These are phyloP conservation scores for Sibirionetta formosa DNA, from an alignment of 2,797 vertebrate genomes.

Conservation along the genomic window DNA sequence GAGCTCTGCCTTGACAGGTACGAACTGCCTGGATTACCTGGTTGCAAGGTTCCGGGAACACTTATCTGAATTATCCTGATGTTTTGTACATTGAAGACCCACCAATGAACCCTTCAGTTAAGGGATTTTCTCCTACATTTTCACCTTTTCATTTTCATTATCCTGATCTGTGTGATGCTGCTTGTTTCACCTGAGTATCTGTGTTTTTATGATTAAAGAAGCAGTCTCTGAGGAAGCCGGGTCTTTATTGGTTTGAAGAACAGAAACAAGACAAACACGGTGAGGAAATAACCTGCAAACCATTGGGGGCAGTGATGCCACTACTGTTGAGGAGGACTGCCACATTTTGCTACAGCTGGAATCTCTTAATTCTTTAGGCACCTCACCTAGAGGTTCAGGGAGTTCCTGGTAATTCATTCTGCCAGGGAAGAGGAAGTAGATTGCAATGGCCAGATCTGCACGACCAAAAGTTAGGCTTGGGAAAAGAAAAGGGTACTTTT, in stretches of 20 bases:
- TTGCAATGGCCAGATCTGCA: background rate
- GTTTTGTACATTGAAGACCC: background rate
- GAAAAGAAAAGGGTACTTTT: background rate
- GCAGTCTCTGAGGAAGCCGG: background rate
- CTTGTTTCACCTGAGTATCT: background rate
- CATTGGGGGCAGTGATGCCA: background rate
- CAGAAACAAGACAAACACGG: background rate
- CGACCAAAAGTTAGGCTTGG: background rate
- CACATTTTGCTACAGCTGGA: background rate
- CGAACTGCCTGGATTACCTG: background rate
- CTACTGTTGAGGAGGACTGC: background rate
- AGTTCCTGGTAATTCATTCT: background rate
- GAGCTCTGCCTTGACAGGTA: background rate
- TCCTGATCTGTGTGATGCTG: background rate
- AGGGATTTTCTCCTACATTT: background rate
- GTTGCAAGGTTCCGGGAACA: background rate
- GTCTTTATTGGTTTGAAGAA: background rate
- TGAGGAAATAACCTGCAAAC: constrained; percentile 1
- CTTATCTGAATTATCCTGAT: background rate
- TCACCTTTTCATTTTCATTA: background rate
- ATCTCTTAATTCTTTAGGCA: background rate
- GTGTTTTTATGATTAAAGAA: background rate
- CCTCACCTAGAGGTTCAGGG: background rate
- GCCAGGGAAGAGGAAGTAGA: background rate
- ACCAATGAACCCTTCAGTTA: background rate